These are phyloP conservation scores for Catocala sponsa DNA, from an alignment of 2,888 invertebrate genomes.

Conservation along the genomic window DNA sequence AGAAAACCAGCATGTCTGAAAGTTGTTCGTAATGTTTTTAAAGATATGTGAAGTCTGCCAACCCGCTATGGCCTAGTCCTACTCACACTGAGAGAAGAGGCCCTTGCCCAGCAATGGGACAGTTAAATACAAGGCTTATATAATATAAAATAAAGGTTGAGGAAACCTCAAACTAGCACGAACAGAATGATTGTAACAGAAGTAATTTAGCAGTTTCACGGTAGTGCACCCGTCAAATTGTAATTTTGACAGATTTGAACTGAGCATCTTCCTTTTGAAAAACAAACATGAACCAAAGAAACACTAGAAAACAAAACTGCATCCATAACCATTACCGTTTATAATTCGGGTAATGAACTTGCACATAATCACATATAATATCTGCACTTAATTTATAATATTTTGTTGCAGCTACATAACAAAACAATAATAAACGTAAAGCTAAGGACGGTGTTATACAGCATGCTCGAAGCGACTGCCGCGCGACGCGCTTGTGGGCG, in stretches of 20 bases:
- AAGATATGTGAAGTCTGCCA: too few relatives aligned
- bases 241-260: not conserved
- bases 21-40: too few relatives aligned
- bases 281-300: not conserved
- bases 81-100: too few relatives aligned
- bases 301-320: slow-evolving; percentile 45
- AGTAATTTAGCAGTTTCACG: too few relatives aligned
- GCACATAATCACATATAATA: slow-evolving; percentile 16
- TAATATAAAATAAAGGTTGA: too few relatives aligned
- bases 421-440: slow-evolving; percentile 36
- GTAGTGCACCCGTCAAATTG: not conserved
- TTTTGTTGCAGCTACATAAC: slow-evolving; percentile 11
- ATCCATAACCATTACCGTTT: slow-evolving; percentile 30
- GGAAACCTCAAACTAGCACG: too few relatives aligned
- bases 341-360: slow-evolving; percentile 6
- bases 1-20: too few relatives aligned
- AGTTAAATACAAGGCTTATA: too few relatives aligned
- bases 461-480: slow-evolving; percentile 53
- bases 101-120: too few relatives aligned
- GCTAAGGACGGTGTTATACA: slow-evolving; percentile 50
- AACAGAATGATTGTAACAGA: too few relatives aligned
- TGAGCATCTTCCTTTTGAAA: too few relatives aligned
- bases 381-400: slow-evolving; percentile 14
- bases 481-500: slow-evolving; percentile 45
- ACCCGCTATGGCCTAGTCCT: too few relatives aligned